These are phyloP conservation scores for Cyanocitta stelleri DNA, from an alignment of 2,113 vertebrate species.

Conservation along the genomic window DNA sequence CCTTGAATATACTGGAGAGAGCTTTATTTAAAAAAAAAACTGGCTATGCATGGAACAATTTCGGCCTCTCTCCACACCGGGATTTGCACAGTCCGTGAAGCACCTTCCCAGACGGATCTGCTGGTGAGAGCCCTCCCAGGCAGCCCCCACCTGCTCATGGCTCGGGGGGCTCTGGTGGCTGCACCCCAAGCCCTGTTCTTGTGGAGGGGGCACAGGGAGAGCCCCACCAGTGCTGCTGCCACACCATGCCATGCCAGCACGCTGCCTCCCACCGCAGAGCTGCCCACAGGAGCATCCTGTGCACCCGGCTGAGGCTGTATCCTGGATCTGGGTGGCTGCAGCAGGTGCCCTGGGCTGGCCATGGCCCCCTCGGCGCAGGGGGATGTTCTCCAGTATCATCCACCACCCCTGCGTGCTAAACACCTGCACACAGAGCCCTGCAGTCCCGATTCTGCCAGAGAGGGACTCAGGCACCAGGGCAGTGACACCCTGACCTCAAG, in stretches of 20 bases:
- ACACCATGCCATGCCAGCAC: accelerated
- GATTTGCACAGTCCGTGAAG: neutral
- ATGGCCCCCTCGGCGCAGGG: neutral
- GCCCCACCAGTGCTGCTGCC: neutral
- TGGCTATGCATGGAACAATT: neutral
- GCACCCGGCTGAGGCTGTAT: neutral
- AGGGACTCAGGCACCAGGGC: neutral
- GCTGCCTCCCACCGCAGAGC: accelerated
- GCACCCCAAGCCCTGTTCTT: neutral
- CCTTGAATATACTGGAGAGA: constrained; percentile 35
- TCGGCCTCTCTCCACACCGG: neutral
- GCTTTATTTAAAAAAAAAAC: constrained; percentile 29
- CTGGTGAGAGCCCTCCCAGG: neutral
- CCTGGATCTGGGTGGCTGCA: neutral
- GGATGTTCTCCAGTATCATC: neutral
- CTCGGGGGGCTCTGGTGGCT: neutral
- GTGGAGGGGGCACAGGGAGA: accelerated
- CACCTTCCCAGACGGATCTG: neutral
- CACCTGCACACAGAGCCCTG: neutral
- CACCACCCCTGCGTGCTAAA: neutral
- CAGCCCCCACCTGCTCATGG: neutral
- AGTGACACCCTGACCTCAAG: accelerated
- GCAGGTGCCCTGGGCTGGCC: neutral
- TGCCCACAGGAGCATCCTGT: neutral
- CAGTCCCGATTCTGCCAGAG: neutral